Percentiles rank a stretch among this genome's conserved stretches.
These are phyloP conservation scores for Heteractis magnifica DNA, from an alignment of 92 coral and sea anemone species.

Conservation along the genomic window DNA sequence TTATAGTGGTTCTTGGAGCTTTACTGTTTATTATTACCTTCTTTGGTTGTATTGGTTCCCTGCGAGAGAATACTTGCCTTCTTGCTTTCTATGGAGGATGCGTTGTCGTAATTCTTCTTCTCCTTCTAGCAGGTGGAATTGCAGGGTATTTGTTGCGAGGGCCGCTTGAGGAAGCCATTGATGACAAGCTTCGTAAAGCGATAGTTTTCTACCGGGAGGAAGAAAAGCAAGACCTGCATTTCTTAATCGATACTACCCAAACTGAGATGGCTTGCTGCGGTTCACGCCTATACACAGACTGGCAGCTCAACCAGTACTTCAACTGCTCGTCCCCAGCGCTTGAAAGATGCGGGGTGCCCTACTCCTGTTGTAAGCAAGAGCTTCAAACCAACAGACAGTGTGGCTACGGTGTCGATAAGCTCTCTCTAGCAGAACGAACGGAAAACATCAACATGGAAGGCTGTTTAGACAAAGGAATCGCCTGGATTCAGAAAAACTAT, in stretches of 20 bases:
- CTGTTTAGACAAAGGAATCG: conserved; percentile 62
- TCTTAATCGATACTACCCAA: conserved; percentile 82
- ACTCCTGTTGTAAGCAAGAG: conserved; percentile 76
- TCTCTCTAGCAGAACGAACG: conserved; percentile 1
- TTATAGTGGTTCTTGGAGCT: conserved; percentile 66
- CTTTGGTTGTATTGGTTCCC: conserved; percentile 87
- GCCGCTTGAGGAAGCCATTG: conserved; percentile 58
- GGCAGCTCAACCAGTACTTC: conserved; percentile 80
- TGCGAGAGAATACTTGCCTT: conserved; percentile 89
- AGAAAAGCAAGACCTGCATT: conserved; percentile 66
- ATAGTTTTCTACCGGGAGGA: conserved; percentile 81
- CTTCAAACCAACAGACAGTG: conserved; percentile 70
- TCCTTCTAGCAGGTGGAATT: conserved; percentile 57
- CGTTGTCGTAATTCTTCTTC: conserved; percentile 49
- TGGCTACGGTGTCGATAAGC: conserved; percentile 55
- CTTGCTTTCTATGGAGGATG: conserved; percentile 54
- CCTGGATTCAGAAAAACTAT: conserved; percentile 56
- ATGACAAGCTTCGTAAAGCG: conserved; percentile 74
- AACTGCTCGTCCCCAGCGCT: conserved; percentile 63
- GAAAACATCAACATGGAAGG: conserved; percentile 60
- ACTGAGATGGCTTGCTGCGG: conserved; percentile 85
- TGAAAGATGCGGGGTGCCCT: conserved; percentile 84
- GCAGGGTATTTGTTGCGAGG: conserved; percentile 58
- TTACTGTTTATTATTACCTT: conserved; percentile 77
- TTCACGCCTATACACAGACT: conserved; percentile 60